A percentile compares a stretch with the other conserved stretches of the same genome.
phyloP scores from a whole-genome alignment of 2,888 invertebrate genomes.

The Xylota segnis region DNA sequence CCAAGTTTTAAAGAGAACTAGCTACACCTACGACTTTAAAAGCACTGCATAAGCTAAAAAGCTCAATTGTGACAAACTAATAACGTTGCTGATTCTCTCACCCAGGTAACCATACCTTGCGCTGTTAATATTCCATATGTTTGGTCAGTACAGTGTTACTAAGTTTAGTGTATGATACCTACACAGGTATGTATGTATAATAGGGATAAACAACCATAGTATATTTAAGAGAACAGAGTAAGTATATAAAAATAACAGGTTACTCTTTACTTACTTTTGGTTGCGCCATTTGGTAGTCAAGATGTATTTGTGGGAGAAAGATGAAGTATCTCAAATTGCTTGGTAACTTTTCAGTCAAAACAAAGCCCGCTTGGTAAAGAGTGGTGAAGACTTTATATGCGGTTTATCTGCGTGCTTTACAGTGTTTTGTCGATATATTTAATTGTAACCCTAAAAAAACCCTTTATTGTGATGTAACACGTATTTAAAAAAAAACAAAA shows the following conservation, averaged over 20 bases:
- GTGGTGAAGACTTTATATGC: slow-evolving; percentile 47
- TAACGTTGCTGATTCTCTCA: not conserved
- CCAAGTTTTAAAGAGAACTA: not conserved
- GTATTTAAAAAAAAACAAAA: slow-evolving; percentile 3
- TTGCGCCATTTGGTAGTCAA: slow-evolving; percentile 61
- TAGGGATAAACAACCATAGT: slow-evolving; percentile 13
- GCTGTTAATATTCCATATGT: not conserved
- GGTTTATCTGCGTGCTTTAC: slow-evolving; percentile 21
- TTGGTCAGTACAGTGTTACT: not conserved
- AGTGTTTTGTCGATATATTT: slow-evolving; percentile 69
- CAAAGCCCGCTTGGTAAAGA: slow-evolving; percentile 68
- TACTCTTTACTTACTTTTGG: slow-evolving; percentile 59
- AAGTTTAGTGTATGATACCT: not conserved
- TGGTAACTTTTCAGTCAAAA: slow-evolving; percentile 76
- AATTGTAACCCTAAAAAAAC: slow-evolving; percentile 33
- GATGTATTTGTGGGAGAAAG: slow-evolving; percentile 54
- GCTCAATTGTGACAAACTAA: not conserved
- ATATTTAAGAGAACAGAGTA: slow-evolving; percentile 59
- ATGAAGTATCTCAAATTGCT: slow-evolving; percentile 64
- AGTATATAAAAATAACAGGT: slow-evolving; percentile 47
- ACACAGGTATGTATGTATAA: not conserved
- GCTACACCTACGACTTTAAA: not conserved
- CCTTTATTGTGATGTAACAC: slow-evolving; percentile 52
- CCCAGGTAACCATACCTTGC: slow-evolving; percentile 18
- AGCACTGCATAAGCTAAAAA: not conserved